A percentile compares a stretch with the other conserved stretches of the same genome.
phyloP scores from a whole-genome alignment of 2,888 invertebrate genomes.

The Electrophaes corylata region DNA sequence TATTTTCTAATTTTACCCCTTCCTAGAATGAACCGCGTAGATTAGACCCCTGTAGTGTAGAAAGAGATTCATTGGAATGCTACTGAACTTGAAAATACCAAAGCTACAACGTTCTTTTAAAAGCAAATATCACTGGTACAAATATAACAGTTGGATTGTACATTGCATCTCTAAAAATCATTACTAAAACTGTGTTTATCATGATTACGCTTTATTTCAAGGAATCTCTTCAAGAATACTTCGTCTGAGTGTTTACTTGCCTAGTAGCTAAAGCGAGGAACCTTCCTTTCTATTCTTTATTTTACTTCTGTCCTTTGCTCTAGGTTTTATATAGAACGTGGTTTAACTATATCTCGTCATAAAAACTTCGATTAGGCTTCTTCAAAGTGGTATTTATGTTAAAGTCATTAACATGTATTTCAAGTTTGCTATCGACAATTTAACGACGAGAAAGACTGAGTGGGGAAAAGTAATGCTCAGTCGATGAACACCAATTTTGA shows the following conservation, averaged over 20 bases:
- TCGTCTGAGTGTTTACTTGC: slow-evolving; percentile 77
- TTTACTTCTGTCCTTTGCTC: slow-evolving; percentile 67
- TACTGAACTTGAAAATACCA: too few species aligned
- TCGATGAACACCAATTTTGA: too few species aligned
- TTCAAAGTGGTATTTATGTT: too few species aligned
- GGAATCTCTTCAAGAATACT: slow-evolving; percentile 67
- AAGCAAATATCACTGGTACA: too few species aligned
- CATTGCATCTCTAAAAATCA: slow-evolving; percentile 15
- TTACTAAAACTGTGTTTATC: slow-evolving; percentile 26
- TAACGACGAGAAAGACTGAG: too few species aligned
- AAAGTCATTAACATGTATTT: too few species aligned
- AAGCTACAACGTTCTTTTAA: too few species aligned
- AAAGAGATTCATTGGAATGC: slow-evolving; percentile 78
- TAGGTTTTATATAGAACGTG: slow-evolving; percentile 70
- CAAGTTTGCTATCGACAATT: too few species aligned
- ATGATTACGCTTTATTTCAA: slow-evolving; percentile 59
- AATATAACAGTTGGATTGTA: slow-evolving; percentile 3
- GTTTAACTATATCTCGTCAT: too few species aligned
- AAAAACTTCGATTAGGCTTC: too few species aligned
- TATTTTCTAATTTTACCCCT: slow-evolving; percentile 49
- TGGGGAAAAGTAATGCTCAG: too few species aligned
- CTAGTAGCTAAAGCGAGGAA: slow-evolving; percentile 82
- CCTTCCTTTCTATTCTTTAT: slow-evolving; percentile 55
- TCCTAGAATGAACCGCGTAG: slow-evolving; percentile 75
- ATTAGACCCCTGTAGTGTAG: slow-evolving; percentile 74